Conservation (phyloP, 2,888 invertebrate species). For the Cosmia pyralina region DNA sequence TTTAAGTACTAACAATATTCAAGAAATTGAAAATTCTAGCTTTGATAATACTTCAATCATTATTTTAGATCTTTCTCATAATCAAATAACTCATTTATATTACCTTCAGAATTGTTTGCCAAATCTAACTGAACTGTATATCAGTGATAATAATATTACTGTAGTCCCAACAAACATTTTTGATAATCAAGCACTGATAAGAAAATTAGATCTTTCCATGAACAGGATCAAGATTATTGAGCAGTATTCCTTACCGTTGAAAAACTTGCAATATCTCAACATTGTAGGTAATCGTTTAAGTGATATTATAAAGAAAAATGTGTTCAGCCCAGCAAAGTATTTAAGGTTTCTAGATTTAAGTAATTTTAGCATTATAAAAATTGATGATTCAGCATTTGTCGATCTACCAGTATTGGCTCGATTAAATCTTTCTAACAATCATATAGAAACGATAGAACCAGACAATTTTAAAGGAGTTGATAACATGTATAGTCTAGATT, state of each 20-base stretch:
- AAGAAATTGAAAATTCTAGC: constrained; percentile 70
- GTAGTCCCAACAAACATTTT: constrained; percentile 71
- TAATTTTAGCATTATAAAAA: constrained; percentile 73
- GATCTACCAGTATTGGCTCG: constrained; percentile 78
- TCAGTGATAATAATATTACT: constrained; percentile 76
- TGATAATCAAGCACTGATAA: constrained; percentile 71
- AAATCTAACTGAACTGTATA: constrained; percentile 75
- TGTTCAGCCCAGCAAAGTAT: constrained; percentile 79
- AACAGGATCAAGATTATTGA: constrained; percentile 78
- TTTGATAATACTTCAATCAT: constrained; percentile 71
- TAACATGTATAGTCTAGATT: constrained; percentile 81
- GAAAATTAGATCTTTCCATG: constrained; percentile 77
- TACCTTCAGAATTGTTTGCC: constrained; percentile 73
- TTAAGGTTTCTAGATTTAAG: constrained; percentile 80
- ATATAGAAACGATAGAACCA: constrained; percentile 72
- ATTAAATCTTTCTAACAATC: constrained; percentile 81
- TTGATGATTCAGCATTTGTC: constrained; percentile 76
- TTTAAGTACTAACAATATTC: constrained; percentile 78
- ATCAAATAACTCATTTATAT: constrained; percentile 71
- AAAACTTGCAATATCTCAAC: constrained; percentile 79
- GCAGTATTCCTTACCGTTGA: constrained; percentile 76
- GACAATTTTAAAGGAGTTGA: constrained; percentile 77
- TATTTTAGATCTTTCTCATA: constrained; percentile 79
- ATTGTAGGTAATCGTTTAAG: constrained; percentile 74
- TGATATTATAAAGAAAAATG: constrained; percentile 72